These are phyloP conservation scores for Melanaphis sacchari DNA, from an alignment of 1,140 invertebrate species.

Conservation along the genomic window DNA sequence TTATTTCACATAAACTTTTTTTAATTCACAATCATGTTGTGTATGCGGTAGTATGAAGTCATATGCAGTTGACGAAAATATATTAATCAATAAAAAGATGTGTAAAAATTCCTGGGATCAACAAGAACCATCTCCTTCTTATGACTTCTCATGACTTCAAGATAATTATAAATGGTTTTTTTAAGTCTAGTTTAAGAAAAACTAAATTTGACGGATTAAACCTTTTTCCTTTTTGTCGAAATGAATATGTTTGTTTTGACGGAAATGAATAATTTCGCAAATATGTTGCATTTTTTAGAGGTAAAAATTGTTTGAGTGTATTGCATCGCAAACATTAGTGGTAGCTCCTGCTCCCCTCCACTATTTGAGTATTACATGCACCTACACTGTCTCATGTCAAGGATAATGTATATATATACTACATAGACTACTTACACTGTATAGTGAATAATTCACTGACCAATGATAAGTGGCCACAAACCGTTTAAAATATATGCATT, in stretches of 20 bases:
- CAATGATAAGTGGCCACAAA: background rate
- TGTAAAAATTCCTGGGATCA: background rate
- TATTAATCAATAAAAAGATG: no score
- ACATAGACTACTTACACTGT: background rate
- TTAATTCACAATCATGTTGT: no score
- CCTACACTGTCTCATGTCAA: background rate
- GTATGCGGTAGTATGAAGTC: no score
- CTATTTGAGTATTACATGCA: background rate
- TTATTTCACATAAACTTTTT: no score
- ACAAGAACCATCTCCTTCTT: background rate
- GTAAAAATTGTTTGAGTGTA: no score
- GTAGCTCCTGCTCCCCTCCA: no score
- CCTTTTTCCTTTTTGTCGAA: no score
- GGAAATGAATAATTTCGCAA: background rate
- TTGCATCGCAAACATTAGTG: no score
- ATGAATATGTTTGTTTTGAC: background rate
- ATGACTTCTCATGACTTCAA: background rate
- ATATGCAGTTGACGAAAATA: no score
- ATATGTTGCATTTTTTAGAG: no score
- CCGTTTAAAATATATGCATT: background rate
- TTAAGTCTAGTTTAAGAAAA: background rate
- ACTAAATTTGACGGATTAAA: background rate
- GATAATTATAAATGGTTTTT: background rate
- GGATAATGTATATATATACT: background rate
- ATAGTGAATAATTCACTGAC: no score